Percentiles rank a stretch among this genome's conserved stretches.
phyloP scores from a whole-genome alignment of 1,140 invertebrate species.

The Apis laboriosa region DNA sequence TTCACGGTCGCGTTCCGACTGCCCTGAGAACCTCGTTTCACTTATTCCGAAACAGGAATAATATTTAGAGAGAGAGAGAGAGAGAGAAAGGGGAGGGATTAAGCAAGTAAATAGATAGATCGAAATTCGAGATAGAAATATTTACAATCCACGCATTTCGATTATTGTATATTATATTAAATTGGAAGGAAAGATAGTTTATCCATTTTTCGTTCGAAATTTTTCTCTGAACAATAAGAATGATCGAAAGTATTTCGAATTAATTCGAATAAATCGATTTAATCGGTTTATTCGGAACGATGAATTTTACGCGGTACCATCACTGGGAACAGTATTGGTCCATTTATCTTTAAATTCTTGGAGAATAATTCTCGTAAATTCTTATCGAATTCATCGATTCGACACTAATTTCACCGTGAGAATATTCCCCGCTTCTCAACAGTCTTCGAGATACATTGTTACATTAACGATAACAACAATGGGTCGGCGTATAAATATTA shows the following conservation, averaged over 20 bases:
- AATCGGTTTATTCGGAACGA: too few relatives aligned
- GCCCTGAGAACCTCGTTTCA: slow-evolving; percentile 1
- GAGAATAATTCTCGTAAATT: neutral
- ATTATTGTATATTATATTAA: too few relatives aligned
- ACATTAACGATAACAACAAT: slow-evolving; percentile 7
- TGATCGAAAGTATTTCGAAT: too few relatives aligned
- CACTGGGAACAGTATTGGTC: neutral
- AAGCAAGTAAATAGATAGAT: too few relatives aligned
- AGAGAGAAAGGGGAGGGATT: too few relatives aligned
- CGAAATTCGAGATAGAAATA: too few relatives aligned
- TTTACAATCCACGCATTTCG: too few relatives aligned
- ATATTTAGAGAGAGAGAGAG: neutral
- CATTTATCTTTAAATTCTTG: neutral
- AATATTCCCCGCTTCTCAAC: slow-evolving; percentile 2
- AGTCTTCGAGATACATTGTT: neutral
- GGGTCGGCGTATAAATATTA: slow-evolving; percentile 10
- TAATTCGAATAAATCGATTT: too few relatives aligned
- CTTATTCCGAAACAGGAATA: neutral
- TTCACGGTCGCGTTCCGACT: neutral
- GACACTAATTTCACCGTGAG: neutral
- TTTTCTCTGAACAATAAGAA: too few relatives aligned
- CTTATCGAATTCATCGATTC: neutral
- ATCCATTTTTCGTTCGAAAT: too few relatives aligned
- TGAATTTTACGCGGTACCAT: too few relatives aligned
- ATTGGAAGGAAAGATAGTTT: too few relatives aligned